Evolutionary conservation across 2,113 vertebrate species (phyloP), one percentile per base, ranked within the genome.

Genomic region (Eptesicus fuscus): DNA sequence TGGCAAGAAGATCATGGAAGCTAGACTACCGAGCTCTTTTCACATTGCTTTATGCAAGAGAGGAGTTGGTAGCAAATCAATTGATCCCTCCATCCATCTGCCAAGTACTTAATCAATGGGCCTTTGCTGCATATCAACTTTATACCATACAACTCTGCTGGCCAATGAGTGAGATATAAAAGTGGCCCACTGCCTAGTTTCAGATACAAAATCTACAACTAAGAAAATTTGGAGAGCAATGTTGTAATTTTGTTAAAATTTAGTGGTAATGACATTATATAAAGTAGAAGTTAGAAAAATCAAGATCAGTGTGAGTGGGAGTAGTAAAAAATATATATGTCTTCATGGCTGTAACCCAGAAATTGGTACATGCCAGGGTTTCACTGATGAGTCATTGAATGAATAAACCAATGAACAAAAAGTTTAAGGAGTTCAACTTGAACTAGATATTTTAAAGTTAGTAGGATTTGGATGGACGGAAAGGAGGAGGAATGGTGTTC

Each of bases 11-110:
- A 92, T n/a, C 83, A 51, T 85, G 13, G 63, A 92, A 92, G 20
- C n/a, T 73, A 95, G 88, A 90, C 94, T 94, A 96, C 92, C 8
- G 7, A 42, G 67, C 32, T 88, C 77, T 95, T 63, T 90, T 67
- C 47, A 85, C 76, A 65, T 89, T 69, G 25, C 44, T 82, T 96
- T 85, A 35, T 22, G 56, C 44, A 44, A 20, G 20, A 73, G 7
- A 6, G 10, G 18, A 18, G 4, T 69, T 96, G 91, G 77, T 63
- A 59, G 83, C 40, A 85, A 94, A 83, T 78, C 77, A 61, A 5
- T 51, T 25, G 10, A 77, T 92, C 7, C 7, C 25, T 90, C 61
- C 47, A 77, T 77, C 90, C 83, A 51, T 78, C 80, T 94, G 44
- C 77, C 92, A 90, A 70, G 93, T 79, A 88, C 11, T 93, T 91